These are phyloP conservation scores for Meliscaeva auricollis DNA, from an alignment of 2,888 invertebrate species.

Conservation along the genomic window DNA sequence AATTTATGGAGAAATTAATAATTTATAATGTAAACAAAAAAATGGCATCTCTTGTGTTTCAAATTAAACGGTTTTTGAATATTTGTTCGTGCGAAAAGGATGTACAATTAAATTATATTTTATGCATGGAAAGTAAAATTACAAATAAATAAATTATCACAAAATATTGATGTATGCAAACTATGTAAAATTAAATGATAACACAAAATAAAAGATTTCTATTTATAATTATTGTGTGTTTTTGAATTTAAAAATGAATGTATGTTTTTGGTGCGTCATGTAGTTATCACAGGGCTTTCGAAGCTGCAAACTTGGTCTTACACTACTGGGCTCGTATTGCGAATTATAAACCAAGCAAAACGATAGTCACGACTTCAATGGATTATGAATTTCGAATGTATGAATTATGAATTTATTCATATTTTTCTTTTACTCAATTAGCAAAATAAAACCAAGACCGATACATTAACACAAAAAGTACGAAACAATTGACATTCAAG, in stretches of 20 bases:
- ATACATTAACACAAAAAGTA: no score
- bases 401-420: no score
- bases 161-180: constrained; percentile 66
- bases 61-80: constrained; percentile 50
- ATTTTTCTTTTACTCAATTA: no score
- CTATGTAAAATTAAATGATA: constrained; percentile 66
- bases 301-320: no score
- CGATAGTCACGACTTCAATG: no score
- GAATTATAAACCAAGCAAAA: no score
- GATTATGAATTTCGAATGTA: no score
- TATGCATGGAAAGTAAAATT: constrained; percentile 39
- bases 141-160: constrained; percentile 23
- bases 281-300: no score
- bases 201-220: constrained; percentile 70
- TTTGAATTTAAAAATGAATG: not conserved
- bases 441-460: no score
- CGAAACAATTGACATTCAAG: no score
- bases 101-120: constrained; percentile 47
- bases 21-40: constrained; percentile 25
- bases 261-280: no score
- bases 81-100: constrained; percentile 31
- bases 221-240: constrained; percentile 54
- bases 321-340: no score
- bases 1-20: constrained; percentile 35
- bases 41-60: constrained; percentile 55